These are phyloP conservation scores for Drosophila sulfurigaster DNA, from an alignment of 1,140 invertebrate species.

Conservation along the genomic window DNA sequence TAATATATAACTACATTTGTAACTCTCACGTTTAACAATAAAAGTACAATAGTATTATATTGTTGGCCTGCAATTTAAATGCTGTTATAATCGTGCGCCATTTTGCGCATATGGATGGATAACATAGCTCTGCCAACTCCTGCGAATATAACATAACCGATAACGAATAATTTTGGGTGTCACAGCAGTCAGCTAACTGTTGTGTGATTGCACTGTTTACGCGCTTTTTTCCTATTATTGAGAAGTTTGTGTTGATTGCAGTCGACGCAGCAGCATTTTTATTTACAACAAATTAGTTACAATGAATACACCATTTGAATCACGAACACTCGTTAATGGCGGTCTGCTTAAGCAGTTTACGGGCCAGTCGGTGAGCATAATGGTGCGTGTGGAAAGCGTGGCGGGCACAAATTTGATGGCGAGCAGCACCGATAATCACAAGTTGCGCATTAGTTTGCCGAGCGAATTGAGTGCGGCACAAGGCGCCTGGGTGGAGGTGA, in stretches of 20 bases:
- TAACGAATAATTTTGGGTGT: neutral
- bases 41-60: too few species aligned
- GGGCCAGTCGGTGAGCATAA: slow-evolving; percentile 72
- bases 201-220: neutral
- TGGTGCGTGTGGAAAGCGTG: slow-evolving; percentile 71
- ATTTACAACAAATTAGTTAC: neutral
- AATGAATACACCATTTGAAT: slow-evolving; percentile 57
- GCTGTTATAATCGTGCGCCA: too few species aligned
- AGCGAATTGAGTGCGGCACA: slow-evolving; percentile 41
- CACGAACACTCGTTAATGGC: slow-evolving; percentile 69
- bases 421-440: slow-evolving; percentile 70
- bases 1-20: too few species aligned
- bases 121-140: neutral
- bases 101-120: neutral
- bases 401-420: slow-evolving; percentile 63
- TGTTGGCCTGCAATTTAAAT: too few species aligned
- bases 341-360: slow-evolving; percentile 69
- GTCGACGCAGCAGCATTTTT: neutral
- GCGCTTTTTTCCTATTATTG: slow-evolving; percentile 23
- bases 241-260: neutral
- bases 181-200: neutral
- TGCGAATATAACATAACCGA: neutral
- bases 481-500: slow-evolving; percentile 77
- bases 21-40: too few species aligned
- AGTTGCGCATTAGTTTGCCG: slow-evolving; percentile 63